Evolutionary conservation across 2,888 invertebrate species (phyloP).

Genomic region (Pinctada fucata): DNA sequence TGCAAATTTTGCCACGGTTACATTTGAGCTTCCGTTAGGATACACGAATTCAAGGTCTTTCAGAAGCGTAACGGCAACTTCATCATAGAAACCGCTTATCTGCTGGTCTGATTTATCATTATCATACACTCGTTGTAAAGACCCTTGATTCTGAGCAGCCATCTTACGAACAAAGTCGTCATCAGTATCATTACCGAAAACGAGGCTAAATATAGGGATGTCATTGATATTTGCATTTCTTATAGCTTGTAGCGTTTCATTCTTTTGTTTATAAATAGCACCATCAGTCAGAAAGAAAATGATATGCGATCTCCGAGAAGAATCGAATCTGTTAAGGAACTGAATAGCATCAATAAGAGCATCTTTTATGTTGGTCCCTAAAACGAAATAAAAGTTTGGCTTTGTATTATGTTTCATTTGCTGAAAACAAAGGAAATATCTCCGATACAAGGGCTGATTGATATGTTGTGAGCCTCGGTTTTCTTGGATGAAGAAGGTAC

Average conservation of each 20-base stretch:
- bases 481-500: too few species aligned
- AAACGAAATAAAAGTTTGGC: too few species aligned
- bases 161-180: constrained; percentile 83
- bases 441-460: too few species aligned
- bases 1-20: constrained; percentile 57
- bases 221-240: constrained; percentile 47
- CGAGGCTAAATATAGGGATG: constrained; percentile 82
- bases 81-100: constrained; percentile 81
- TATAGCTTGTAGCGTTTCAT: constrained; percentile 69
- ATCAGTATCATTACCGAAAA: constrained; percentile 85
- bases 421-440: too few species aligned
- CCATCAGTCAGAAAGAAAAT: constrained; percentile 78
- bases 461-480: too few species aligned
- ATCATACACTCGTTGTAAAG: constrained; percentile 86
- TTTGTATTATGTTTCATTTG: too few species aligned
- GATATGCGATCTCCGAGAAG: constrained; percentile 49
- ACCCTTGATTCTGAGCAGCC: constrained; percentile 83
- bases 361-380: constrained; percentile 65
- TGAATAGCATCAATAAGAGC: constrained; percentile 56
- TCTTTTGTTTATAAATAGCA: constrained; percentile 75
- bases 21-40: constrained; percentile 48
- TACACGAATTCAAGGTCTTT: constrained; percentile 80
- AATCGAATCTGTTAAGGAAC: constrained; percentile 45
- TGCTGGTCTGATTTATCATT: constrained; percentile 85
- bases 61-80: constrained; percentile 85